Evolutionary conservation across 2,888 invertebrate species (phyloP).

Genomic region (Rotaria macrura): DNA sequence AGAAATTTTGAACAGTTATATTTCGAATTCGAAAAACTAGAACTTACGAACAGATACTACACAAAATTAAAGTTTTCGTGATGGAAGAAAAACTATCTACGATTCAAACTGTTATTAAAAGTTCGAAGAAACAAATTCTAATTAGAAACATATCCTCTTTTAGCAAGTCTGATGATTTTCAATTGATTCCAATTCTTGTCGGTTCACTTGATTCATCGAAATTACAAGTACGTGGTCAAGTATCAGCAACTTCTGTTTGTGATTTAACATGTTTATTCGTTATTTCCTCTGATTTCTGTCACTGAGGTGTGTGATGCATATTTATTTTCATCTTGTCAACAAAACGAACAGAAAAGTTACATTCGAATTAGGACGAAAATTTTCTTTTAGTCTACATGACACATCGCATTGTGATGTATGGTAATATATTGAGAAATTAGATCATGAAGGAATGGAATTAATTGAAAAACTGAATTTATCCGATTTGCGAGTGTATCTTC

Average conservation of each 20-base stretch:
- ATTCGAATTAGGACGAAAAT: constrained; percentile 53
- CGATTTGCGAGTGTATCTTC: constrained; percentile 80
- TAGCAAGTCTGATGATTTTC: constrained; percentile 63
- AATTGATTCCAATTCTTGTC: constrained; percentile 87
- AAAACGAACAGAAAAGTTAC: too few relatives aligned
- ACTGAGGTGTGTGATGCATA: too few relatives aligned
- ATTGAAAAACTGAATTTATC: constrained; percentile 80
- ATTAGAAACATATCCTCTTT: too few relatives aligned
- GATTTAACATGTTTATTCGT: constrained; percentile 87
- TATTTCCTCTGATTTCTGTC: constrained; percentile 97
- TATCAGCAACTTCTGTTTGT: constrained; percentile 77
- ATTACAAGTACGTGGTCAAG: constrained; percentile 76
- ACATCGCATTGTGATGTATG: constrained; percentile 70
- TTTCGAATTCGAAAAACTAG: too few relatives aligned
- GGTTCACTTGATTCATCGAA: constrained; percentile 79
- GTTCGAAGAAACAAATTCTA: too few relatives aligned
- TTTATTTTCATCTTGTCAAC: too few relatives aligned
- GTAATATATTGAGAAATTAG: constrained; percentile 83
- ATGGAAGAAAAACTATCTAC: too few relatives aligned
- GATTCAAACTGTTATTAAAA: too few relatives aligned
- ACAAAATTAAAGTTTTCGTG: too few relatives aligned
- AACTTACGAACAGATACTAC: too few relatives aligned
- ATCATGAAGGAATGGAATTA: constrained; percentile 87
- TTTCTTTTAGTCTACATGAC: constrained; percentile 66
- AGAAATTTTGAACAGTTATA: too few relatives aligned